Base-by-base conservation (phyloP, 2,113 vertebrate species). In the Hydrochoerus hydrochaeris region DNA sequence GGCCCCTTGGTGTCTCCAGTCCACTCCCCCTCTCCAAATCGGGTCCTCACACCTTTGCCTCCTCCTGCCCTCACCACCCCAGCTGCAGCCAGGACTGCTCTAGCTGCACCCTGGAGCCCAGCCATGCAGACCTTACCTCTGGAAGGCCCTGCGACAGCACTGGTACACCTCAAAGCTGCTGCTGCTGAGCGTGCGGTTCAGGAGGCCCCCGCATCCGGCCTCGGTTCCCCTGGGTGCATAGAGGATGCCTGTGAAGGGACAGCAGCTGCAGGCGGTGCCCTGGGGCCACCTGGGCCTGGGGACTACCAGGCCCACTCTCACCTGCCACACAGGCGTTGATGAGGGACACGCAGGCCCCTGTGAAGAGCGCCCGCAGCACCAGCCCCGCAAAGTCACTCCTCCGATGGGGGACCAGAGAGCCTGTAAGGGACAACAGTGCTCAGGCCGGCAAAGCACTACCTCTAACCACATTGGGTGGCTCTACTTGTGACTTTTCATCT, bases 241-340 rank as follows among this genome's bases (percentile, higher is more conserved):
- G 83, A 99, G 99, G 92, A 99, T 98, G 65, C 99, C 99, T 99
- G 92, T 1, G 63, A 52, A 38, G 44, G 57, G n/a, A 94, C 35
- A n/a, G 30, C 32, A 11, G 54, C 14, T n/a, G 26, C 44, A 20
- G 67, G 63, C 12, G 1, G 35, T 14, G 84, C 24, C 90, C 58
- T 0, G 1, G 13, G 49, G n/a, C 44, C 82, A n/a, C 26, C 35
- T 35, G 58, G 38, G 57, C 26, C 38, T 38, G 9, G 41, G 32
- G 17, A 8, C 22, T 0, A 11, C 52, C 32, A 16, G 32, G n/a
- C 54, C 12, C 0, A 6, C 67, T 90, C 97, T 94, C 98, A 99
- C 99, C 99, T 91, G 99, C 99, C 85, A 99, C 85, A 65, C 99
- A 99, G 44, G 99, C 99, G 0, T 99, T 99, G 92, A 99, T 94